A percentile compares a stretch with the other conserved stretches of the same genome.
These are phyloP conservation scores for Mantis religiosa DNA, from an alignment of 2,888 invertebrate species.

Conservation along the genomic window DNA sequence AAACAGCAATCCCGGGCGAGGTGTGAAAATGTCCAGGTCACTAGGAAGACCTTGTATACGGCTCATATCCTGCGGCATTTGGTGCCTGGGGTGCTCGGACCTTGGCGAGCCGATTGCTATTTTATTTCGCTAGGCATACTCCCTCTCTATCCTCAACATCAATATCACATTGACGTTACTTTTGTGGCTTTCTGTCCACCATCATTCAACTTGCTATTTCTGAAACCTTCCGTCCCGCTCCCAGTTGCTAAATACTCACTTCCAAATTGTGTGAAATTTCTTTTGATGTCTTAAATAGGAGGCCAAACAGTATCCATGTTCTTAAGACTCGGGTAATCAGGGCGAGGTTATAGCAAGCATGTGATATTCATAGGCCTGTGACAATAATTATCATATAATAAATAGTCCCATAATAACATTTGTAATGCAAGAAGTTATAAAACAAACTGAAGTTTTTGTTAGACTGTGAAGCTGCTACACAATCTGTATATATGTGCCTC, in stretches of 20 bases:
- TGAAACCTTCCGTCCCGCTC: neutral
- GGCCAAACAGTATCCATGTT: no score
- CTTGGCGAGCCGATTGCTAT: neutral
- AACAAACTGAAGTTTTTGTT: no score
- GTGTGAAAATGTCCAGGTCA: neutral
- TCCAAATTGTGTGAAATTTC: neutral
- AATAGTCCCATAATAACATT: no score
- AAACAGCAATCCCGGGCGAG: neutral
- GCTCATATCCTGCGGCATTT: neutral
- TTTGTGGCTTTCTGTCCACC: neutral
- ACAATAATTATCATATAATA: no score
- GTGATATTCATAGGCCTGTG: no score
- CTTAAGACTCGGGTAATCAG: no score
- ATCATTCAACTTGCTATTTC: neutral
- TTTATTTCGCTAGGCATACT: neutral
- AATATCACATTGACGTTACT: neutral
- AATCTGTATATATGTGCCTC: no score
- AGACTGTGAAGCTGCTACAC: no score
- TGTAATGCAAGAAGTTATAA: no score
- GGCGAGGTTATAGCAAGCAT: no score
- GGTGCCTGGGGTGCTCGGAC: neutral
- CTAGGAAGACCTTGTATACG: neutral
- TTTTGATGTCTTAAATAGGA: no score
- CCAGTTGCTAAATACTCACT: neutral
- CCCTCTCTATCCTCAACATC: neutral